These are phyloP conservation scores for Mirza zaza DNA, from an alignment of 2,113 vertebrate species.

Conservation along the genomic window DNA sequence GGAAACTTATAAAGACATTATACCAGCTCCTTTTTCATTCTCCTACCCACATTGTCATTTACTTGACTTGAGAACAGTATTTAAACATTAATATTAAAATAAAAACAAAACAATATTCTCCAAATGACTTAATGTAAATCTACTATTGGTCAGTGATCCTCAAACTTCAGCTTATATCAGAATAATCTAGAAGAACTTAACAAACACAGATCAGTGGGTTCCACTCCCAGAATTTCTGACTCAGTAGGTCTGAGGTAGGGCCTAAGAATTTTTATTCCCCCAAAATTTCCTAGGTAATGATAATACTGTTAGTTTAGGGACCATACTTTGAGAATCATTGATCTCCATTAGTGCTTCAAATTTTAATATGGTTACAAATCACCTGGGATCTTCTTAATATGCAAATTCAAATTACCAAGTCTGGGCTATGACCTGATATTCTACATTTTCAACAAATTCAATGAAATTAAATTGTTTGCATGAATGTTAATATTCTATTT, in stretches of 20 bases:
- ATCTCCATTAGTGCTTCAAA: not conserved
- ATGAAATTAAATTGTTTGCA: not conserved
- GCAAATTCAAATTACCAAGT: not conserved
- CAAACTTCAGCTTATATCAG: not conserved
- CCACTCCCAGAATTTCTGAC: not conserved
- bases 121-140: not conserved
- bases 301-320: not conserved
- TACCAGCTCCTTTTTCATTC: not conserved
- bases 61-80: not conserved
- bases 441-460: not conserved
- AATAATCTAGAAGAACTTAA: not conserved
- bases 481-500: not conserved
- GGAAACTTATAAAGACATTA: not conserved
- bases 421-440: not conserved
- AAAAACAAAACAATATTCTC: not conserved
- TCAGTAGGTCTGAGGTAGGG: not conserved
- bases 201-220: not conserved
- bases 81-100: not conserved
- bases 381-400: not conserved
- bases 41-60: not conserved
- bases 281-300: not conserved
- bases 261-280: not conserved
- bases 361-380: not conserved
- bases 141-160: not conserved
- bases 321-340: not conserved